A percentile compares a stretch with the other conserved stretches of the same genome.
These are phyloP conservation scores for Microcebus jonahi DNA, from an alignment of 2,113 vertebrate species.

Conservation along the genomic window DNA sequence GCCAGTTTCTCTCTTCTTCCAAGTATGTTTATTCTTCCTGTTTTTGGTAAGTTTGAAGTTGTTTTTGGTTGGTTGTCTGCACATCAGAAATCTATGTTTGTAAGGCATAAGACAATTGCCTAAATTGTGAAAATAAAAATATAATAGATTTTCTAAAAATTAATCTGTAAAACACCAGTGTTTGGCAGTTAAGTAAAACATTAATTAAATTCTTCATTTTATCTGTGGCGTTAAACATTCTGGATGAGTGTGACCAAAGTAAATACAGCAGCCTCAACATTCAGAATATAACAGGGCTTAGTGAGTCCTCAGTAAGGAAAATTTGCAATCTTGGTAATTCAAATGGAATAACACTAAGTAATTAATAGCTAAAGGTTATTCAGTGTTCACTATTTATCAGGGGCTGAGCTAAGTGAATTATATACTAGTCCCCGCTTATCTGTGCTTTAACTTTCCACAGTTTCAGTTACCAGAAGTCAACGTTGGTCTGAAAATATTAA, in stretches of 20 bases:
- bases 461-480: neutral
- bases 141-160: neutral
- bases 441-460: neutral
- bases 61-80: neutral
- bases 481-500: neutral
- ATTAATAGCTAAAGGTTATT: neutral
- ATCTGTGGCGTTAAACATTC: neutral
- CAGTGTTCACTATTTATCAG: neutral
- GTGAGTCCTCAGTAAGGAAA: neutral
- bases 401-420: conserved; percentile 1
- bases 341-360: neutral
- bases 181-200: neutral
- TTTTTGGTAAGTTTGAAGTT: neutral
- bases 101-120: neutral
- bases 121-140: conserved; percentile 6
- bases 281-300: neutral
- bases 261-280: neutral
- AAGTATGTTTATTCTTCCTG: neutral
- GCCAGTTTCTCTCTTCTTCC: neutral
- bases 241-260: neutral
- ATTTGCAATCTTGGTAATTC: conserved; percentile 14
- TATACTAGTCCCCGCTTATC: neutral
- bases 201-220: conserved; percentile 30
- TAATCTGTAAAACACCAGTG: neutral
- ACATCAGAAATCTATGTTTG: neutral